A percentile compares a stretch with the other conserved stretches of the same genome.
Conservation (phyloP, 2,113 vertebrate genomes). For the Nycticebus coucang region DNA sequence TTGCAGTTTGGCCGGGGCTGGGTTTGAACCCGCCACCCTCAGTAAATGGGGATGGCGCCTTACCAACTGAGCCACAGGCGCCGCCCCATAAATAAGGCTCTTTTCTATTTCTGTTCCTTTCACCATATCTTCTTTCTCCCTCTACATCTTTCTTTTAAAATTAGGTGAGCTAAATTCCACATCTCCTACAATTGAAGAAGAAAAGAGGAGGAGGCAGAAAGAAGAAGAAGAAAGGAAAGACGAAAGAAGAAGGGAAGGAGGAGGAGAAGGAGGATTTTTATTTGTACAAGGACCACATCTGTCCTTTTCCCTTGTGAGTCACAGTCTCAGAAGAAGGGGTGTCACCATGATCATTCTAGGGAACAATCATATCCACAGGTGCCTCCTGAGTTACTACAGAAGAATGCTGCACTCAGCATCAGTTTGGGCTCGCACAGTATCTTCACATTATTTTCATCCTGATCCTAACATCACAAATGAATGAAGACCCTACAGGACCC, state of each 20-base stretch:
- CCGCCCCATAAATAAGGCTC: no score
- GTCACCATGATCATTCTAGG: neutral
- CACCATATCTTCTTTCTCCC: neutral
- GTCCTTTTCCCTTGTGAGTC: neutral
- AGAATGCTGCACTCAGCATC: neutral
- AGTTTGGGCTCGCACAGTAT: neutral
- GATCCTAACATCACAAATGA: neutral
- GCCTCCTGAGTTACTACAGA: neutral
- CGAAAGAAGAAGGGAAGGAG: neutral
- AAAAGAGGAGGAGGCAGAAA: neutral
- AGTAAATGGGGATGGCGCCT: no score
- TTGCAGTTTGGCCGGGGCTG: no score
- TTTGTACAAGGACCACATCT: neutral
- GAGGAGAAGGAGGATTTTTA: neutral
- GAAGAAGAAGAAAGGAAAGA: neutral
- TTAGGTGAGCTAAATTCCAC: neutral
- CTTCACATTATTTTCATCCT: neutral
- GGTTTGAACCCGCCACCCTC: no score
- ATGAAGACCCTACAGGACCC: neutral
- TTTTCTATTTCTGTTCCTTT: neutral
- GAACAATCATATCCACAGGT: neutral
- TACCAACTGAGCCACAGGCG: no score
- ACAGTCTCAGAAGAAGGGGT: neutral
- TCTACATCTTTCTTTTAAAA: neutral
- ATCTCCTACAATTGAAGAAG: neutral